Evolutionary conservation across 2,797 vertebrate species (phyloP), one percentile per base, ranked within the genome.

Genomic region (Scleropages formosus): DNA sequence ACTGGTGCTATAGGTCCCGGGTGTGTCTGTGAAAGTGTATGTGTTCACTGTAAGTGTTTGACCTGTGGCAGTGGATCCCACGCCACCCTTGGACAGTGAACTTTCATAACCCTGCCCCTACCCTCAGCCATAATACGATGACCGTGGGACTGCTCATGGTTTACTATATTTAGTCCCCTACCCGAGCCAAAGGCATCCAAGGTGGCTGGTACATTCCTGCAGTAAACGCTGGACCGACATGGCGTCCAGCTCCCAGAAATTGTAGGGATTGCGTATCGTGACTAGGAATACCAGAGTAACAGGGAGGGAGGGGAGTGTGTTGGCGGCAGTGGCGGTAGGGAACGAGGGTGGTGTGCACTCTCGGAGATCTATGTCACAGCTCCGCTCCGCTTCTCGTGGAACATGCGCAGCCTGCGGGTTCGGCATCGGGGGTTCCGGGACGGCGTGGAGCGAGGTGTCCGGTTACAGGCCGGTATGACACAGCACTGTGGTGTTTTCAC

Each of bases 111-210:
- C 83, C 82, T 72, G 3, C 47, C 62, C 47, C 22, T 24, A 10
- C 16, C 12, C 53, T 56, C 8, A 15, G 20, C 70, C 49, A 31
- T 53, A 51, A 51, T 59, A 31, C 61, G 12, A 69, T 81, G 86
- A 86, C 82, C 76, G 79, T 78, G 83, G 76, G 69, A 83, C 80
- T 79, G 78, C 76, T 67, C 75, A 72, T 75, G 77, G 72, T 0
- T 2, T 27, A 84, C 86, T 92, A 92, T 91, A 89, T 92, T 90
- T 90, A 91, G 84, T 80, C 75, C 51, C 1, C 9, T 81, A 80
- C 82, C 76, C 82, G 82, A 74, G 80, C 72, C 79, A 73, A 78
- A 70, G 72, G 63, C 60, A 80, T 66, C 76, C 39, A 79, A 83
- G 79, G 67, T 26, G 18, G 47, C 67, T 24, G 66, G 67, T 47